Conservation (phyloP, 2,113 vertebrate genomes). For the Syngnathus floridae region DNA sequence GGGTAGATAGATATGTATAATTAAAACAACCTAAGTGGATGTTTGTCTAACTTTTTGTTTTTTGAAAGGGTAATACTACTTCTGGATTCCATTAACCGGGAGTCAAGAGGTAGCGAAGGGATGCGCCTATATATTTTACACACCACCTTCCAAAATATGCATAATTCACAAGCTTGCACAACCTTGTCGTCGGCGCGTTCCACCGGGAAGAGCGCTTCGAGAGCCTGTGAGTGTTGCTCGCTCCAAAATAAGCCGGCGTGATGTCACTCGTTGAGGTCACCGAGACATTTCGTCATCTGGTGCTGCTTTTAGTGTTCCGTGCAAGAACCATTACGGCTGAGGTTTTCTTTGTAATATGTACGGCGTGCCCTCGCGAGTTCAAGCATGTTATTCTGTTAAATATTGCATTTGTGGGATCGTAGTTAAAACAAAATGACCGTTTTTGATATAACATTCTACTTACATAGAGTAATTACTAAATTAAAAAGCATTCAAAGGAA, state of each 20-base stretch:
- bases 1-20: conserved; percentile 64
- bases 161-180: conserved; percentile 35
- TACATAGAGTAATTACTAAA: no score
- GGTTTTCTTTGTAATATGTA: no score
- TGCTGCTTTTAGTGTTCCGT: neutral
- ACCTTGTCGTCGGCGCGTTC: neutral
- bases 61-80: conserved; percentile 11
- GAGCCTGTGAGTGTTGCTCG: neutral
- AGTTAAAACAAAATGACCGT: no score
- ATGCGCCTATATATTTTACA: conserved; percentile 23
- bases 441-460: no score
- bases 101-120: conserved; percentile 12
- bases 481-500: no score
- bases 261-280: neutral
- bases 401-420: no score
- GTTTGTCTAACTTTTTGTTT: conserved; percentile 29
- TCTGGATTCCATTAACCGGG: conserved; percentile 36
- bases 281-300: neutral
- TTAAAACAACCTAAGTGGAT: conserved; percentile 65
- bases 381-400: no score
- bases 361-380: no score
- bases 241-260: neutral
- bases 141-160: conserved; percentile 15
- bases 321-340: no score
- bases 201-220: neutral